Conservation (phyloP, 2,113 vertebrate species). For the Cinclus mexicanus region DNA sequence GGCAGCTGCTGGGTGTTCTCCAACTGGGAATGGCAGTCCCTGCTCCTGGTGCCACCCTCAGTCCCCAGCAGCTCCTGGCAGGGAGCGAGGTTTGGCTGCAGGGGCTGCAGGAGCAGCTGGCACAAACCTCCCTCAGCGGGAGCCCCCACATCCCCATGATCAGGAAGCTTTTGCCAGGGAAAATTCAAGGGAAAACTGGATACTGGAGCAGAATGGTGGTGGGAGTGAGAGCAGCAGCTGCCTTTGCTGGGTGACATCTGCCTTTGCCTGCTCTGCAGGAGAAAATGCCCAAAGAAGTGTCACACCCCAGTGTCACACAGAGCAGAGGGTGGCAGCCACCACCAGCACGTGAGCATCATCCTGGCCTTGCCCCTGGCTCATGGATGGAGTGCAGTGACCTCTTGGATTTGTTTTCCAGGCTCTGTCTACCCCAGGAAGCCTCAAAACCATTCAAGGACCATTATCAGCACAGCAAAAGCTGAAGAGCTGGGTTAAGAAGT, state of each 20-base stretch:
- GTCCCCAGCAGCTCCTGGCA: not conserved
- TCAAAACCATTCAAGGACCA: not conserved
- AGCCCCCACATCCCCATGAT: not conserved
- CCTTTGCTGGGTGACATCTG: not conserved
- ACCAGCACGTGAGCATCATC: rapidly evolving
- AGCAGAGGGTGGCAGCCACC: not conserved
- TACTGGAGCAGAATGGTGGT: not conserved
- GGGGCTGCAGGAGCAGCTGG: not conserved
- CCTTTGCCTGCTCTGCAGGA: not conserved
- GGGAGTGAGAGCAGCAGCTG: not conserved
- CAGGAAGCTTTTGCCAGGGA: not conserved
- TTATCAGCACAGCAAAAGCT: not conserved
- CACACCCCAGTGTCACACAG: rapidly evolving
- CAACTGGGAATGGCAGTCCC: rapidly evolving
- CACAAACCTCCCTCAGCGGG: not conserved
- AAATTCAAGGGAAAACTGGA: not conserved
- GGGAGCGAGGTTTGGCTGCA: not conserved
- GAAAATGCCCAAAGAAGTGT: not conserved
- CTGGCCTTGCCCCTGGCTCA: not conserved
- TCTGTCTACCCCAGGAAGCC: not conserved
- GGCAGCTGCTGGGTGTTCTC: not conserved
- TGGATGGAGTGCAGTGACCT: rapidly evolving
- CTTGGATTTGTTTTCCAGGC: not conserved
- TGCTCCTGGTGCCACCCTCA: not conserved
- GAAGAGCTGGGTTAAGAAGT: rapidly evolving